phyloP scores from a whole-genome alignment of 2,797 vertebrate species.

The Anguilla anguilla region DNA sequence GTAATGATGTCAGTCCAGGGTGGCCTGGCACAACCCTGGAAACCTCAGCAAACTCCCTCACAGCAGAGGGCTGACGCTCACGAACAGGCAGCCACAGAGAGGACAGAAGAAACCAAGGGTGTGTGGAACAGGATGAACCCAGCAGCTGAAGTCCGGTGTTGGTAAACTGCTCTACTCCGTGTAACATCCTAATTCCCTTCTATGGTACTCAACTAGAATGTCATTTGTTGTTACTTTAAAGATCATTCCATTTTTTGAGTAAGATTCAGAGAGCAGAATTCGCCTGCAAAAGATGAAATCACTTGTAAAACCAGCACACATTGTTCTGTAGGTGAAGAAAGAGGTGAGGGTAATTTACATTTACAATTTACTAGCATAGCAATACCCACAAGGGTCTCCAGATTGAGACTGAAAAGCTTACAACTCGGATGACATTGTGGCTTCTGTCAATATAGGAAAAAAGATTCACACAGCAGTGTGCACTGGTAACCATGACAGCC shows the following conservation, averaged over 20 bases:
- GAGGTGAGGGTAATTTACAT: background rate
- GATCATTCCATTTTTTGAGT: background rate
- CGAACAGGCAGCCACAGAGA: slow-evolving; percentile 31
- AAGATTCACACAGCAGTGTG: background rate
- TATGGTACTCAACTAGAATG: background rate
- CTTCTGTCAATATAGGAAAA: background rate
- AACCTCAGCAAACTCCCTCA: slow-evolving; percentile 48
- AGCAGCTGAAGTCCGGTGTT: background rate
- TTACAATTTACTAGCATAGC: background rate
- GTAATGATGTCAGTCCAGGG: slow-evolving; percentile 42
- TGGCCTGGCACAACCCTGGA: background rate
- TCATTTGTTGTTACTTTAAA: background rate
- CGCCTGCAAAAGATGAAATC: background rate
- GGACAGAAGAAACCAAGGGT: background rate
- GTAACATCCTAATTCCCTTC: background rate
- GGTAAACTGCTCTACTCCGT: background rate
- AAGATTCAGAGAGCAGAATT: background rate
- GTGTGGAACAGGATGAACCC: background rate
- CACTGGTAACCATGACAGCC: background rate
- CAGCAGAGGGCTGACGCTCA: slow-evolving; percentile 50
- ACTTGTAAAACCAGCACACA: background rate
- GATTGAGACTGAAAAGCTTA: background rate
- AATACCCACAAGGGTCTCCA: background rate
- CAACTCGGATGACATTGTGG: background rate
- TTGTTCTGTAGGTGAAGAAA: background rate